phyloP scores from a whole-genome alignment of 2,113 vertebrate species.

The Callipepla californica region DNA sequence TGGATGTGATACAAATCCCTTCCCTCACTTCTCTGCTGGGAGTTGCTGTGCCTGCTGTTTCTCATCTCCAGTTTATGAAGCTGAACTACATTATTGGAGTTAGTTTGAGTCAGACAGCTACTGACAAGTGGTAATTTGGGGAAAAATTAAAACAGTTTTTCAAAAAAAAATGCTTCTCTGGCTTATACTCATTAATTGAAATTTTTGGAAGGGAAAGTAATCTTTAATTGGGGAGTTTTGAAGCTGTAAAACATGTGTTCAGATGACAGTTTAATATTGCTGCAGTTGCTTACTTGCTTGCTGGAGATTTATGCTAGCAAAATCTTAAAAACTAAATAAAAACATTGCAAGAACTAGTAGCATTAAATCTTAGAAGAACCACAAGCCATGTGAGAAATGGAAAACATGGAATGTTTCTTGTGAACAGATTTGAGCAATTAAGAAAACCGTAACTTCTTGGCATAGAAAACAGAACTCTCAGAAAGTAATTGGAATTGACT shows the following conservation, averaged over 20 bases:
- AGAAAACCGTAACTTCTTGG: neutral
- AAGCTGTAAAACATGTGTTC: neutral
- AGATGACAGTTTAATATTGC: neutral
- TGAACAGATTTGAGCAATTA: neutral
- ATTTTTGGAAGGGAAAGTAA: neutral
- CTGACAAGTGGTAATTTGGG: neutral
- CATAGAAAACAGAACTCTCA: neutral
- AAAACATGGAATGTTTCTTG: neutral
- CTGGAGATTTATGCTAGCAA: neutral
- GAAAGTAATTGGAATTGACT: neutral
- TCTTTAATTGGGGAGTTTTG: neutral
- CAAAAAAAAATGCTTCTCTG: neutral
- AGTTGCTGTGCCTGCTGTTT: neutral
- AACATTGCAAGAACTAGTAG: neutral
- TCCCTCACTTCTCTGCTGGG: rapidly evolving
- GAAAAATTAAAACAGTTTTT: neutral
- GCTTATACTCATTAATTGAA: neutral
- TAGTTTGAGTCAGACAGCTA: neutral
- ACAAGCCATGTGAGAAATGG: neutral
- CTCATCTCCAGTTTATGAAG: rapidly evolving
- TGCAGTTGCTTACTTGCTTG: neutral
- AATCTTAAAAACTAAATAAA: neutral
- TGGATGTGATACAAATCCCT: neutral
- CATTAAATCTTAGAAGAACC: neutral
- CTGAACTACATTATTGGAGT: neutral